Base-by-base conservation (phyloP, 2,797 vertebrate genomes). In the Nyctibius grandis region DNA sequence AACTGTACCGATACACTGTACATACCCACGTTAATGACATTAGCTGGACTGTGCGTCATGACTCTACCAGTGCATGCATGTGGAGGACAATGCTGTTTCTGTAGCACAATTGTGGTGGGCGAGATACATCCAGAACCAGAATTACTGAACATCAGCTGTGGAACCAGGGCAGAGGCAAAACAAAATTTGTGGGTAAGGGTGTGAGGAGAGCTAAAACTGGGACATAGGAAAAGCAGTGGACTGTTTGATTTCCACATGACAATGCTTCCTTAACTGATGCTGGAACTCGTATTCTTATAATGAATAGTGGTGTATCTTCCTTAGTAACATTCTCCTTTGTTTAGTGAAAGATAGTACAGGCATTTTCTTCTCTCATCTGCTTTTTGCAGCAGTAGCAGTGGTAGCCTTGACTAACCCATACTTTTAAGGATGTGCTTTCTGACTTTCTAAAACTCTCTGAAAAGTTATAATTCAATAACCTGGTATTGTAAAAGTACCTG, bases 101-200 rank as follows among this genome's bases (percentile, higher is more conserved):
- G 13, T 17, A 40, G 25, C 69, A 40, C 8, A 12, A 0, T 0
- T 48, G 21, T 11, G 15, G 5, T 10, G 8, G 16, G 6, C 3
- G 5, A 63, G 33, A n/a, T 0, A 0, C 36, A 60, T 10, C 20
- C 69, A 68, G 38, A 11, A 13, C 15, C 6, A 0, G 0, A 63
- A 73, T 42, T 67, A 15, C 13, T 10, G 5, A 89, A 34, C 9
- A 33, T 20, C 23, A 19, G 1, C 70, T 38, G 5, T 7, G 26
- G 74, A 85, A 63, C 8, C 22, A 57, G 34, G 61, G 14, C n/a
- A 81, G 65, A 84, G 20, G 31, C 6, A 83, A 74, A 70, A 57
- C 15, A 77, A 9, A 88, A 44, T 21, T 60, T 48, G 16, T 28
- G 5, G 11, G 10, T 28, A 50, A 68, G 3, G 0, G 2, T 22